Conservation (phyloP, 2,797 vertebrate species). For the Poeciliopsis infans region DNA sequence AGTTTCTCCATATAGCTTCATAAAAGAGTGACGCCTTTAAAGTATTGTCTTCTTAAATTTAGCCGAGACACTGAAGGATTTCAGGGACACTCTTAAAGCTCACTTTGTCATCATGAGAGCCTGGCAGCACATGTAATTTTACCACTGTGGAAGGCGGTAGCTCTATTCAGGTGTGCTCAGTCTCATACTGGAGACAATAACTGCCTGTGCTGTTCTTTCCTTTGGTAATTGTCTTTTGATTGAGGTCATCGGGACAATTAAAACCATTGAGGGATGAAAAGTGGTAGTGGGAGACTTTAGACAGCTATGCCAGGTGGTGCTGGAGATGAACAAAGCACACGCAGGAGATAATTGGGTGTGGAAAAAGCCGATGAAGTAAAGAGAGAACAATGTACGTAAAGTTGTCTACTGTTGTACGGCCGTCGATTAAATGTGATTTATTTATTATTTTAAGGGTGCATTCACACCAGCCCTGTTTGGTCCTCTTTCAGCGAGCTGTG, state of each 20-base stretch:
- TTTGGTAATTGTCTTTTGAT: conserved; percentile 97
- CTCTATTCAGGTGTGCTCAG: conserved; percentile 88
- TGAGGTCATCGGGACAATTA: conserved; percentile 97
- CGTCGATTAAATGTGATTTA: conserved; percentile 44
- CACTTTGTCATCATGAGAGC: conserved; percentile 47
- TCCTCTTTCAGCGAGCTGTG: too few relatives aligned
- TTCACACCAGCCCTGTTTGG: too few relatives aligned
- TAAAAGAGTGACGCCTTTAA: conserved; percentile 48
- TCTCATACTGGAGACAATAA: conserved; percentile 88
- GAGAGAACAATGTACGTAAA: conserved; percentile 41
- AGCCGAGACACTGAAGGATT: conserved; percentile 56
- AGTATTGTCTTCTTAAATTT: conserved; percentile 54
- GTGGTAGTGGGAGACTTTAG: conserved; percentile 69
- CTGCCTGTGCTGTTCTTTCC: conserved; percentile 84
- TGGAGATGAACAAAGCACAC: conserved; percentile 65
- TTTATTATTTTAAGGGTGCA: conserved; percentile 2
- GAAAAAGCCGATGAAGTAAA: conserved; percentile 40
- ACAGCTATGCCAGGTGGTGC: conserved; percentile 66
- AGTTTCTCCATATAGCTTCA: conserved; percentile 41
- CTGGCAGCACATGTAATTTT: conserved; percentile 81
- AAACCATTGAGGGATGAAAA: conserved; percentile 84
- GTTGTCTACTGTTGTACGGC: conserved; percentile 38
- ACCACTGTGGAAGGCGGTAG: conserved; percentile 80
- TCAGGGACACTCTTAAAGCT: conserved; percentile 57
- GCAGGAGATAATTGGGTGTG: conserved; percentile 51